Conservation (phyloP, 2,113 vertebrate genomes). For the Gallinago media region DNA sequence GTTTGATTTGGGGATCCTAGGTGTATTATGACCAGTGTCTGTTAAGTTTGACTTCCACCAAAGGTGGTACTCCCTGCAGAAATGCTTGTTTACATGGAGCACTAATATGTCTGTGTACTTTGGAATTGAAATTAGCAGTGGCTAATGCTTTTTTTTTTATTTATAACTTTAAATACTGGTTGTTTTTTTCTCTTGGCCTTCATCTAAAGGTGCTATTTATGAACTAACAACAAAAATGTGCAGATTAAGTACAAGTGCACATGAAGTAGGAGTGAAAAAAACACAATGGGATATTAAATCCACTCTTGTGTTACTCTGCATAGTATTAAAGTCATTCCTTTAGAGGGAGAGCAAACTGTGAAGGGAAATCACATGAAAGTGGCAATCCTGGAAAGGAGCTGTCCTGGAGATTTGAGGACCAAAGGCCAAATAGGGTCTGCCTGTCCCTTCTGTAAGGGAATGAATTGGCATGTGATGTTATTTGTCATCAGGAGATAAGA, state of each 20-base stretch:
- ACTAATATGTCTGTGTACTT: neutral
- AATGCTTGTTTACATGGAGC: neutral
- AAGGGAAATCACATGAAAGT: neutral
- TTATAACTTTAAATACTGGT: neutral
- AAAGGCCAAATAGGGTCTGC: neutral
- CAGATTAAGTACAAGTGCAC: neutral
- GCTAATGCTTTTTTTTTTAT: neutral
- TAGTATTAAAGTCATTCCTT: neutral
- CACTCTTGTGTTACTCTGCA: fast-evolving
- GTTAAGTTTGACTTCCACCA: neutral
- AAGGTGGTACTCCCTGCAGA: neutral
- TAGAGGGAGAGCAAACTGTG: neutral
- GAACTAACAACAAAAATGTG: neutral
- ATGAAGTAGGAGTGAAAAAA: neutral
- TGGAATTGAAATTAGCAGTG: neutral
- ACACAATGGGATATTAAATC: neutral
- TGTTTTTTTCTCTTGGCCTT: neutral
- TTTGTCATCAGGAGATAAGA: neutral
- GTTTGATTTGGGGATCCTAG: neutral
- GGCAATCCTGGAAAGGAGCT: neutral
- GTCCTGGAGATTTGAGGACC: neutral
- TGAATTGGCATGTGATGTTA: neutral
- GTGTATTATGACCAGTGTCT: neutral
- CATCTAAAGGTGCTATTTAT: neutral
- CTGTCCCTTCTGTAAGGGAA: neutral